phyloP scores from a whole-genome alignment of 2,113 vertebrate species.

The Pseudopodoces humilis region DNA sequence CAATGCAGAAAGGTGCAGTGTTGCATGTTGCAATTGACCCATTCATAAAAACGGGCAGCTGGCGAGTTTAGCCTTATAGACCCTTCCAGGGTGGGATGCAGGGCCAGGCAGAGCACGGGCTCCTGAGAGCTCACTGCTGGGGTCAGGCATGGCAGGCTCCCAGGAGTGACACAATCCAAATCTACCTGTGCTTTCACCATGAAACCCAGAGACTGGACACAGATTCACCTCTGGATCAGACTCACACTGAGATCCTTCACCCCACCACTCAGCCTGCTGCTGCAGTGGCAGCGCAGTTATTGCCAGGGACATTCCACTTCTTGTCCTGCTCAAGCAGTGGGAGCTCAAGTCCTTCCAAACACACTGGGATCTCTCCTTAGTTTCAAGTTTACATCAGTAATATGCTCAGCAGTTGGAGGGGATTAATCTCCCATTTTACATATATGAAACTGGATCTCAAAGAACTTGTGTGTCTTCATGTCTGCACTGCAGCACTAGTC shows the following conservation, averaged over 20 bases:
- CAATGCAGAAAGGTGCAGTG: not conserved
- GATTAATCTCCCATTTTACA: not conserved
- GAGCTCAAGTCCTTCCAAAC: not conserved
- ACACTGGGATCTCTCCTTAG: not conserved
- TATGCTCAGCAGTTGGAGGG: not conserved
- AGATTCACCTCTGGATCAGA: not conserved
- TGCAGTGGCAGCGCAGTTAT: not conserved
- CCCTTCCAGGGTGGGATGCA: not conserved
- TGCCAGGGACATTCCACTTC: not conserved
- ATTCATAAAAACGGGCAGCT: not conserved
- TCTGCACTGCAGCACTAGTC: not conserved
- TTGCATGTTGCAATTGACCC: not conserved
- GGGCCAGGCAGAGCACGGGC: not conserved
- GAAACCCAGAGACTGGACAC: not conserved
- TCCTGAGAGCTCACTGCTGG: not conserved
- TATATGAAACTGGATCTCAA: not conserved
- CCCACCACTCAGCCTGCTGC: rapidly evolving
- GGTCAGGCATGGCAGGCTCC: not conserved
- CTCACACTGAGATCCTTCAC: not conserved
- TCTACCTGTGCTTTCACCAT: not conserved
- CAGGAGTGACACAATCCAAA: not conserved
- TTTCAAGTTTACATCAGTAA: not conserved
- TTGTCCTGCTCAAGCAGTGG: not conserved
- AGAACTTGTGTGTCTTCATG: not conserved
- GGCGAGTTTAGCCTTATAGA: not conserved